These are phyloP conservation scores for Macquaria australasica DNA, from an alignment of 2,113 vertebrate genomes.

Conservation along the genomic window DNA sequence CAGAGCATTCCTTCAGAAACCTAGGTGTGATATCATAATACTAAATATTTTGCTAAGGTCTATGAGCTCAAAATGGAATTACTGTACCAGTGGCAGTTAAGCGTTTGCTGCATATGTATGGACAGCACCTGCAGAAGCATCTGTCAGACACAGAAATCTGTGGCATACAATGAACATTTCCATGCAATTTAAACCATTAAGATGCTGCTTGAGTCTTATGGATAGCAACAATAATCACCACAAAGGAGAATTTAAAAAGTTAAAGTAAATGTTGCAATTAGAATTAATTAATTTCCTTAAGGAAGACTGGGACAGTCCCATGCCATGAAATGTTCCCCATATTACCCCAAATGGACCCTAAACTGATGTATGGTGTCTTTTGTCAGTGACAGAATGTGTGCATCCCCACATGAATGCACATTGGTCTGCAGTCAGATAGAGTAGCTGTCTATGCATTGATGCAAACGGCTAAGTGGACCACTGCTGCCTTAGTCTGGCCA, in stretches of 20 bases:
- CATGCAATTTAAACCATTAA: not conserved
- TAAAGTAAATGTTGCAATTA: too few relatives aligned
- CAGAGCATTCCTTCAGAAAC: too few relatives aligned
- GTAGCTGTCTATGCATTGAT: conserved; percentile 23
- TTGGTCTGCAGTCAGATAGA: not conserved
- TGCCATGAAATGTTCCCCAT: not conserved
- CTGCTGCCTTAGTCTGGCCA: conserved; percentile 68
- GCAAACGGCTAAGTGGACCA: conserved; percentile 56
- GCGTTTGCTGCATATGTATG: not conserved
- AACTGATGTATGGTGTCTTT: not conserved
- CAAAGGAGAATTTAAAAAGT: not conserved
- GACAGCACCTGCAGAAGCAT: not conserved
- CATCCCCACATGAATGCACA: not conserved
- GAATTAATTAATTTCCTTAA: not conserved
- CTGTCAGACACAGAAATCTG: too few relatives aligned
- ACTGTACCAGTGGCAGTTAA: not conserved
- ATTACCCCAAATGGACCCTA: not conserved
- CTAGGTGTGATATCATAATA: too few relatives aligned
- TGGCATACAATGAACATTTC: not conserved
- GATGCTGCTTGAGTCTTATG: not conserved
- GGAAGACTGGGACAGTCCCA: not conserved
- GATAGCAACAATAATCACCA: not conserved
- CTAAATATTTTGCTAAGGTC: not conserved
- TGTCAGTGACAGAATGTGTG: not conserved
- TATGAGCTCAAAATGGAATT: not conserved